phyloP scores from a whole-genome alignment of 1,140 invertebrate genomes.

The Neoseiulus cucumeris region DNA sequence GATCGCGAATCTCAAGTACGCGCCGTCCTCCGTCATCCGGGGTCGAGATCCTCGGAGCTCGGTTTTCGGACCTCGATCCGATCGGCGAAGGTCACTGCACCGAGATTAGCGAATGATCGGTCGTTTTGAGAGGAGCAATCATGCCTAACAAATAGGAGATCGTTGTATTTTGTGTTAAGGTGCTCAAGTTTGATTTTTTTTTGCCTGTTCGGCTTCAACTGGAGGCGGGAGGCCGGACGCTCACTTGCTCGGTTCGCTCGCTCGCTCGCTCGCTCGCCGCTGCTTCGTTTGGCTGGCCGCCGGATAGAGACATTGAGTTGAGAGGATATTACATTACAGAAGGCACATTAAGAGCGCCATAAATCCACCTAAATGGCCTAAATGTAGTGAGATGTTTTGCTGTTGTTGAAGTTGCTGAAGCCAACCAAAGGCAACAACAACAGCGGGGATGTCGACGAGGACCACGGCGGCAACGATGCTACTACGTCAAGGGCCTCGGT shows the following conservation, averaged over 20 bases:
- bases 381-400: slow-evolving; percentile 10
- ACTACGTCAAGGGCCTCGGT: too few relatives aligned
- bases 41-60: too few relatives aligned
- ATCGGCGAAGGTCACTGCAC: too few relatives aligned
- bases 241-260: background rate
- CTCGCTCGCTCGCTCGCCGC: background rate
- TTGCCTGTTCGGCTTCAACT: background rate
- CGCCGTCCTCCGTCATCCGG: too few relatives aligned
- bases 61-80: too few relatives aligned
- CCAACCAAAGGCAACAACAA: background rate
- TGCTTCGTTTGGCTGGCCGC: background rate
- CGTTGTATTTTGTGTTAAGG: too few relatives aligned
- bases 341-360: slow-evolving; percentile 10
- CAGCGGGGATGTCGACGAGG: background rate
- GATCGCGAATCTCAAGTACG: too few relatives aligned
- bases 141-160: too few relatives aligned
- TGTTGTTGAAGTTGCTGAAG: background rate
- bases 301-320: slow-evolving; percentile 10
- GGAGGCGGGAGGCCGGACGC: background rate
- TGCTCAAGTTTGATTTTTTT: too few relatives aligned
- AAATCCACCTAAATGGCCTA: slow-evolving; percentile 10
- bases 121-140: too few relatives aligned
- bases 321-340: slow-evolving; percentile 10
- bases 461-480: too few relatives aligned
- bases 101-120: too few relatives aligned